Evolutionary conservation across 2,888 invertebrate species (phyloP), one percentile per base, ranked within the genome.

Genomic region (Alcis repandata): DNA sequence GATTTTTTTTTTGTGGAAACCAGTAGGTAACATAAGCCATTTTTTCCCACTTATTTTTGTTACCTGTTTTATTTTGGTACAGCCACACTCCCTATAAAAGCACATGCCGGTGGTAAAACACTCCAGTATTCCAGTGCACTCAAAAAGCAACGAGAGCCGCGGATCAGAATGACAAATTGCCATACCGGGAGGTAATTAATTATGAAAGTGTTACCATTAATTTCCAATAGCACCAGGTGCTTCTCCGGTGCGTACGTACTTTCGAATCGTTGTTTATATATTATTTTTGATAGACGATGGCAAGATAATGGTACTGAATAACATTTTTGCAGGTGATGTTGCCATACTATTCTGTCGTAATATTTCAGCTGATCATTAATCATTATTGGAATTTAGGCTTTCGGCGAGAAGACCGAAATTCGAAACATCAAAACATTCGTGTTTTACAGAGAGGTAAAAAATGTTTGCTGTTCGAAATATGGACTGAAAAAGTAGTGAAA

Each of bases 171-270:
- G 74, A 79, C 71, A 80, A 76, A 80, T 79, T 75, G 72, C 74
- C 69, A 74, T 58, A 53, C 54, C 33, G 59, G 77, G 72, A 73
- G 72, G 78, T 75, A 78, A 86, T 88, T 84, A 86, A 87, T 88
- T 83, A 83, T 66, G 62, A 71, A 71, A 76, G 72, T 75, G 75
- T 75, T 75, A 68, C 71, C 74, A 84, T 86, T 83, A 86, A 85
- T 86, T 78, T 75, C 73, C 76, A 69, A 78, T 82, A 77, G 76
- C 70, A 76, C 68, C 72, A 75, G 74, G 73, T 77, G 71, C 72
- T 64, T 68, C 62, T 63, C 71, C 69, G 66, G 48, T 62, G 61
- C 53, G 66, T 63, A 66, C 59, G 20, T 51, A 53, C 54, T 36
- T 58, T 27, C 63, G 46, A 15, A 38, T 36, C 61, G 17, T 11